Evolutionary conservation across 2,797 vertebrate species (phyloP).

Genomic region (Dermochelys coriacea): DNA sequence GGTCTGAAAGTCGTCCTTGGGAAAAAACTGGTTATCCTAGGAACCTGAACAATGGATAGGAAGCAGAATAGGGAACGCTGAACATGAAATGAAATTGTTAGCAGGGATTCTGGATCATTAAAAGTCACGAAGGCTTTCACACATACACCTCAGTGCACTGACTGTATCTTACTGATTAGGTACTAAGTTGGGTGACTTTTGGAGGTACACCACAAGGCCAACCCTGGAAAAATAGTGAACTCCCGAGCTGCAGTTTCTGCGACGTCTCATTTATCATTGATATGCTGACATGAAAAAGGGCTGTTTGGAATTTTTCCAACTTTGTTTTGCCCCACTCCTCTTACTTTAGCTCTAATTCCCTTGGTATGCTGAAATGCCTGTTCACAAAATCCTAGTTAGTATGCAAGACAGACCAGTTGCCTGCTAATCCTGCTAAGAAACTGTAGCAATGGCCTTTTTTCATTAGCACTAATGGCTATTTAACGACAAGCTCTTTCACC

Average conservation of each 20-base stretch:
- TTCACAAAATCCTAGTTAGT: slow-evolving; percentile 28
- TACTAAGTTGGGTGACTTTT: neutral
- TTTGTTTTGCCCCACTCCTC: slow-evolving; percentile 3
- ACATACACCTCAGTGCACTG: slow-evolving; percentile 15
- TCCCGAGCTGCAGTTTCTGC: neutral
- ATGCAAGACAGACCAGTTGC: slow-evolving; percentile 20
- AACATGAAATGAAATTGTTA: slow-evolving; percentile 70
- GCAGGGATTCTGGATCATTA: slow-evolving; percentile 58
- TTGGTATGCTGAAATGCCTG: slow-evolving; percentile 26
- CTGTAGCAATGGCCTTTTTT: neutral
- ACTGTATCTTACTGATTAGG: neutral
- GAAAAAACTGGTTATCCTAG: slow-evolving; percentile 85
- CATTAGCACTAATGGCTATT: slow-evolving; percentile 25
- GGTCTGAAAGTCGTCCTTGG: slow-evolving; percentile 84
- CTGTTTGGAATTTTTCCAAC: neutral
- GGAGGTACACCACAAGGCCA: neutral
- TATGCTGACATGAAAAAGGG: slow-evolving; percentile 12
- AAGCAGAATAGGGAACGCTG: slow-evolving; percentile 76
- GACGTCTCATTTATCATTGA: neutral
- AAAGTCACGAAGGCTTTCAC: slow-evolving; percentile 47
- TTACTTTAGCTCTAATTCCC: neutral
- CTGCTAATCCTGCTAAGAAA: slow-evolving; percentile 40
- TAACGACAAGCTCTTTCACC: slow-evolving; percentile 53
- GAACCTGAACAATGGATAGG: slow-evolving; percentile 87
- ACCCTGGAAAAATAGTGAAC: neutral